Base-by-base conservation (phyloP, 2,113 vertebrate genomes). In the Saimiri boliviensis region DNA sequence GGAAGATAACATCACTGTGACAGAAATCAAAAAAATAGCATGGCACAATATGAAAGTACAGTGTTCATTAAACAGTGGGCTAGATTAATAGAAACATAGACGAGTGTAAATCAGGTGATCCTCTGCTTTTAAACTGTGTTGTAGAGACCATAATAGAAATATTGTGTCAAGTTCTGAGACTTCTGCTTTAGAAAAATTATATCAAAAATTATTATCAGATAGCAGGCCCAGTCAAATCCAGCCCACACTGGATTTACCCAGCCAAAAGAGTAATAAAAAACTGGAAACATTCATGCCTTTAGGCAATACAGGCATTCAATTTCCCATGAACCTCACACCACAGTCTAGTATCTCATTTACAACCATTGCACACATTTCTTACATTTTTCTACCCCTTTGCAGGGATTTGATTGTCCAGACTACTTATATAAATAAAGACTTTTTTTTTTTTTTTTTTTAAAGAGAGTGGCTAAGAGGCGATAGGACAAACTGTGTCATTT, bases 361-460 rank as follows among this genome's bases (percentile, higher is more conserved):
- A 74, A 11, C 2, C 40, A 37, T 6, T 20, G 0, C 2, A 80
- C n/a, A 49, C 19, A 74, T 60, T 77, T 83, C 35, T 74, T 87
- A 14, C 73, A 14, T 73, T 47, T 68, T 25, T 21, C 13, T 42
- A 45, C 0, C 12, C 37, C 56, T 54, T 20, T 23, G 2, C 20
- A 86, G 23, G 12, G 8, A 73, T 79, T 86, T 82, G 52, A 66
- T 66, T 95, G 93, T 94, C 92, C 45, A 83, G 2, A 54, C 12
- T 30, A 88, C 27, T 58, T 32, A 88, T 47, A 25, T 14, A 66
- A 91, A 63, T 77, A 86, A 70, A 37, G 2, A 9, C 60, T 63
- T 63, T 63, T 63, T 5, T 60, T 63, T 63, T 63, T 63, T 5
- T 60, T 12, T n/a, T 96, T 93, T 90, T 91, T 21, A 37, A 63